Percentiles rank a stretch among this genome's conserved stretches.
These are phyloP conservation scores for Neodiprion virginianus DNA, from an alignment of 1,140 invertebrate genomes.

Conservation along the genomic window DNA sequence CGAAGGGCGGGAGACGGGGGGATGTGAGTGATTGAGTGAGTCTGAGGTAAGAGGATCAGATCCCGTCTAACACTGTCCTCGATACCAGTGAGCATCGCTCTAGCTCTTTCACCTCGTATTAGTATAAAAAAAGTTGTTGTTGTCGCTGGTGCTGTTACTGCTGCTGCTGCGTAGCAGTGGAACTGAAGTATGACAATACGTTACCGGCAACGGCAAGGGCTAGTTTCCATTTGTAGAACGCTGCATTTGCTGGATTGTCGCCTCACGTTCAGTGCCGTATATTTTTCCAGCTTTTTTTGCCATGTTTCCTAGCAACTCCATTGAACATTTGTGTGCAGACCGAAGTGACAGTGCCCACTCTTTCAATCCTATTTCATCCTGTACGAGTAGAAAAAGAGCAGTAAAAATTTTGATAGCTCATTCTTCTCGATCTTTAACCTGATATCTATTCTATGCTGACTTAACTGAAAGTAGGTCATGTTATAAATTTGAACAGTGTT, in stretches of 20 bases:
- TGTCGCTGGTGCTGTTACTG: slow-evolving; percentile 30
- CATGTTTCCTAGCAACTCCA: slow-evolving; percentile 91
- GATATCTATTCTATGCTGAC: no score
- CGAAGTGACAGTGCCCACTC: slow-evolving; percentile 92
- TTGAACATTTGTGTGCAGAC: slow-evolving; percentile 90
- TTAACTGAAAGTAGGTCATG: no score
- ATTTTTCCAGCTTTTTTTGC: slow-evolving; percentile 97
- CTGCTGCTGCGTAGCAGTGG: slow-evolving; percentile 55
- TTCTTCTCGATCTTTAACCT: no score
- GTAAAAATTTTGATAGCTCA: slow-evolving; percentile 25
- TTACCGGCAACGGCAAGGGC: slow-evolving; percentile 29
- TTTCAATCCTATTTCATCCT: slow-evolving; percentile 95
- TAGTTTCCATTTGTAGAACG: slow-evolving; percentile 66
- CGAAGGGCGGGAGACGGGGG: no score
- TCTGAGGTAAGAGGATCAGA: not conserved
- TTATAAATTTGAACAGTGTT: no score
- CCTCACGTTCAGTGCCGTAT: slow-evolving; percentile 82
- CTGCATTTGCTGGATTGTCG: slow-evolving; percentile 57
- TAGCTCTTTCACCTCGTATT: slow-evolving; percentile 31
- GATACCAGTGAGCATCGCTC: slow-evolving; percentile 25
- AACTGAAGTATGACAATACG: slow-evolving; percentile 46
- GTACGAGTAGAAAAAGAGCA: slow-evolving; percentile 34
- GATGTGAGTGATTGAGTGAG: not conserved
- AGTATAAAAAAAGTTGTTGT: slow-evolving; percentile 56
- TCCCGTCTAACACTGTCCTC: slow-evolving; percentile 16